Evolutionary conservation across 2,888 invertebrate species (phyloP).

Genomic region (Diabrotica balteata): DNA sequence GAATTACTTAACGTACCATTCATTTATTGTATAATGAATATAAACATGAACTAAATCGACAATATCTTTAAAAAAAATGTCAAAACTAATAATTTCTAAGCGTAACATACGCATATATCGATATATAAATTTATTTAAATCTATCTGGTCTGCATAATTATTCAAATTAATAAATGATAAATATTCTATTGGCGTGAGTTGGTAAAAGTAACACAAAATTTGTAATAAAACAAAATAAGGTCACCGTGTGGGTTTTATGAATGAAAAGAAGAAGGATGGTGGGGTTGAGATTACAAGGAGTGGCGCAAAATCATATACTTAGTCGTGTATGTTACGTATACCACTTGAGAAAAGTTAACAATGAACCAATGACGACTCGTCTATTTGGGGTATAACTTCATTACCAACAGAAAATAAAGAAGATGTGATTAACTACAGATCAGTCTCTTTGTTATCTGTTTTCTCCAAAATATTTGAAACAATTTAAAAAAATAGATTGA

Average conservation of each 20-base stretch:
- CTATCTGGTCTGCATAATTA: conserved; percentile 24
- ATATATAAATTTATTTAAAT: conserved; percentile 5
- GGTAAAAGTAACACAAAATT: conserved; percentile 38
- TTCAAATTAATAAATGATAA: conserved; percentile 31
- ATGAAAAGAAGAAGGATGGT: conserved; percentile 45
- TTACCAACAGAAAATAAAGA: too few relatives aligned
- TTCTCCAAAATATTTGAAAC: too few relatives aligned
- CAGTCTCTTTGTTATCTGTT: too few relatives aligned
- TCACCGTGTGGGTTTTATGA: conserved; percentile 51
- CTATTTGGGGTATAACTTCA: too few relatives aligned
- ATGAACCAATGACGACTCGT: conserved; percentile 32
- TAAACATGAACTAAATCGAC: too few relatives aligned
- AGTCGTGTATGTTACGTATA: conserved; percentile 22
- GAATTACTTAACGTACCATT: too few relatives aligned
- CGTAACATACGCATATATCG: conserved; percentile 14
- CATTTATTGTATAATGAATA: too few relatives aligned
- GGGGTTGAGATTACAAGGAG: conserved; percentile 25
- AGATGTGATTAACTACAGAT: too few relatives aligned
- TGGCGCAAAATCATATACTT: conserved; percentile 16
- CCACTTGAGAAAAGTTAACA: conserved; percentile 29
- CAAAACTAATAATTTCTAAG: conserved; percentile 15
- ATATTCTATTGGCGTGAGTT: conserved; percentile 35
- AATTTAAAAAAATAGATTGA: too few relatives aligned
- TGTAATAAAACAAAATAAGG: conserved; percentile 42
- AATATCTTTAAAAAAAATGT: too few relatives aligned